These are phyloP conservation scores for Lasioglossum lativentre DNA, from an alignment of 2,888 invertebrate genomes.

Conservation along the genomic window DNA sequence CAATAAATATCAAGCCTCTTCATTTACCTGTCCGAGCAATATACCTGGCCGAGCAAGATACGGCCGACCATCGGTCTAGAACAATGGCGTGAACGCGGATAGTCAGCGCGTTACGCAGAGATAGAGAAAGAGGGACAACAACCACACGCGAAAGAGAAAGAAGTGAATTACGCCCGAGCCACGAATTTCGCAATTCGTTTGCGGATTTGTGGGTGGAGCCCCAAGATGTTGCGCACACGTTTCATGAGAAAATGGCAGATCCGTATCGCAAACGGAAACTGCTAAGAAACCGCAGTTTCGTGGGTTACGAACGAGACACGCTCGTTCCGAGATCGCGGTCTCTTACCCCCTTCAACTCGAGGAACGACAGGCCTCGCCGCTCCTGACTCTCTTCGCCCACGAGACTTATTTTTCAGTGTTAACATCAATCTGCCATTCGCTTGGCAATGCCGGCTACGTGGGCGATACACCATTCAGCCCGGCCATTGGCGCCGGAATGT, in stretches of 20 bases:
- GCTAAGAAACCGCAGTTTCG: slow-evolving; percentile 47
- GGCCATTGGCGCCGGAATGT: slow-evolving; percentile 34
- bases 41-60: slow-evolving; percentile 40
- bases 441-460: slow-evolving; percentile 49
- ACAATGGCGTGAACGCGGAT: slow-evolving; percentile 65
- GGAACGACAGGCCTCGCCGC: slow-evolving; percentile 46
- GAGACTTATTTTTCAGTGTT: slow-evolving; percentile 70
- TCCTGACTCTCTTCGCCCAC: slow-evolving; percentile 68
- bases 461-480: slow-evolving; percentile 52
- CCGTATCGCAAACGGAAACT: slow-evolving; percentile 57
- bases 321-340: not conserved
- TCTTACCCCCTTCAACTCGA: not conserved
- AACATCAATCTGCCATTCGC: slow-evolving; percentile 65
- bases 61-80: slow-evolving; percentile 52
- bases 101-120: slow-evolving; percentile 64
- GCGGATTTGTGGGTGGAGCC: slow-evolving; percentile 68
- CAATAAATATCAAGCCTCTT: slow-evolving; percentile 65
- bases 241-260: slow-evolving; percentile 71
- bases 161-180: not conserved
- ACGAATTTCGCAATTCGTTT: slow-evolving; percentile 63
- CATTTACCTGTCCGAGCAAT: slow-evolving; percentile 64
- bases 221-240: slow-evolving; percentile 38
- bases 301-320: slow-evolving; percentile 43
- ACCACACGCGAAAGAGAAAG: not conserved
- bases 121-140: not conserved